Base-by-base conservation (phyloP, 2,888 invertebrate genomes). In the Melolontha melolontha region DNA sequence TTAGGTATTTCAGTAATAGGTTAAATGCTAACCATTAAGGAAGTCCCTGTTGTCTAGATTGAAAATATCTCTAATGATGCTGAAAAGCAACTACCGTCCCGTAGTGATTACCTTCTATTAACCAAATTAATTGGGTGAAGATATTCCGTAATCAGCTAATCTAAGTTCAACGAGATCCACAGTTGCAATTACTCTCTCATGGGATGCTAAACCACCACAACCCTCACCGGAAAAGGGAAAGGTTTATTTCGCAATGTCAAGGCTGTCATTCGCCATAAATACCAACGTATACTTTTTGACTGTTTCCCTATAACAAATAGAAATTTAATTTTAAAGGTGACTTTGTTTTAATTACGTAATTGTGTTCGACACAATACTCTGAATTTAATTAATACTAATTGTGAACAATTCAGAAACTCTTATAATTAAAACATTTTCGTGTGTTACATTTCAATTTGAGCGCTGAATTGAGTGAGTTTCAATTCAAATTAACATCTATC, bases 61-160 rank as follows among this genome's bases (percentile, higher is more conserved):
- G 59, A 62, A 62, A 62, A 49, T 62, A 62, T 62, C 52, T 5
- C 54, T 54, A 64, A 65, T 65, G 64, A 65, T 54, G 44, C 54
- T 42, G 54, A 65, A 47, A 42, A 54, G 54, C 59, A 49, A 62
- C 29, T 62, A 17, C n/a, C 47, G 47, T 47, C 52, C 64, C 64
- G 27, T 34, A 54, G 42, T 66, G 59, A 66, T 62, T 59, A 51
- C 66, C 57, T 64, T 39, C 55, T 64, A 68, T 68, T 68, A 68
- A 64, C 47, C 41, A 50, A 68, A 68, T 64, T 68, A 68, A 68
- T 64, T 55, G 67, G 64, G 54, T 64, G 64, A 68, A 68, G 63
- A 68, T 68, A 63, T 64, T 68, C 54, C 67, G 64, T 68, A 68
- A 68, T 68, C 67, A 63, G 67, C 67, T 55, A 55, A 68, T 64